These are phyloP conservation scores for Bradypus variegatus DNA, from an alignment of 2,797 vertebrate genomes.

Conservation along the genomic window DNA sequence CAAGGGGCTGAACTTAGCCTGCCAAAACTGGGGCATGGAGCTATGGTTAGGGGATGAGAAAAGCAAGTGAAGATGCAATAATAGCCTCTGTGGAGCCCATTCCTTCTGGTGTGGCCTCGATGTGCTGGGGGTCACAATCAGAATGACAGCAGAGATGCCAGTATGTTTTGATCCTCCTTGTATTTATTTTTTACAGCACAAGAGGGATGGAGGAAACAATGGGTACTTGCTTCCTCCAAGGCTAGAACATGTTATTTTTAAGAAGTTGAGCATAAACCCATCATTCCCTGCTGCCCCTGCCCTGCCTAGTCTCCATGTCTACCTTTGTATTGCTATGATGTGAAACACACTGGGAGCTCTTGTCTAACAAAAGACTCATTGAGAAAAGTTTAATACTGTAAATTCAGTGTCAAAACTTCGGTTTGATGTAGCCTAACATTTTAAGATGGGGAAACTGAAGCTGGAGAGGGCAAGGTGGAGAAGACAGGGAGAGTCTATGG, in stretches of 20 bases:
- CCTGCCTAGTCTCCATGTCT: background rate
- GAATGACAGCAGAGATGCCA: too few relatives aligned
- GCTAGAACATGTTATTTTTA: background rate
- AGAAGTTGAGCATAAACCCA: background rate
- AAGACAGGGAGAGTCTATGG: accelerated
- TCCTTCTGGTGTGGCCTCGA: background rate
- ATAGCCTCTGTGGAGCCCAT: background rate
- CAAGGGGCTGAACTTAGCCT: too few relatives aligned
- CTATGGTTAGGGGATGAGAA: background rate
- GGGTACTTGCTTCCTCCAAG: background rate
- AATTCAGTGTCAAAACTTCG: background rate
- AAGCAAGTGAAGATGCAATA: background rate
- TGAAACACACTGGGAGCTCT: background rate
- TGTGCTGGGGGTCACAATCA: background rate
- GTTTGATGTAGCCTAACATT: background rate
- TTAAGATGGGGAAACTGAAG: background rate
- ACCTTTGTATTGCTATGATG: too few relatives aligned
- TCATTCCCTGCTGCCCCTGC: background rate
- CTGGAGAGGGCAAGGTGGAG: background rate
- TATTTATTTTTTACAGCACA: background rate
- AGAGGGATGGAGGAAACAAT: background rate
- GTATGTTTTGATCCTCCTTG: background rate
- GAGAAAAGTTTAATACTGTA: background rate
- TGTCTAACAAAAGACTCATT: background rate
- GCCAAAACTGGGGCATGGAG: background rate